phyloP scores from a whole-genome alignment of 2,888 invertebrate genomes.

The Apodemia hepburni region DNA sequence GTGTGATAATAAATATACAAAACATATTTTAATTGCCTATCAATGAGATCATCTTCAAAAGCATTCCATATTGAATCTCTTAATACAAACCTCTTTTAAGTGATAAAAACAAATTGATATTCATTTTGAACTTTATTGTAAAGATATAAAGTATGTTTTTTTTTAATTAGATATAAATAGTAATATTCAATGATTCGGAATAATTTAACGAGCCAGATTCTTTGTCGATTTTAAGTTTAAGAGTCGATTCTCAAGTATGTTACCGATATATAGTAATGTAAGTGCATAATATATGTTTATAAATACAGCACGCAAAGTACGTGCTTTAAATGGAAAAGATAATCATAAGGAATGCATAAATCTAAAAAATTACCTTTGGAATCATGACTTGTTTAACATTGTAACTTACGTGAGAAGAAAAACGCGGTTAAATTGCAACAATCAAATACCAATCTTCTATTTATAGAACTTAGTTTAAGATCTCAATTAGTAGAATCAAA shows the following conservation, averaged over 20 bases:
- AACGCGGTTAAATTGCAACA: too few species aligned
- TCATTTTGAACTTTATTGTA: background rate
- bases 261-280: background rate
- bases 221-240: too few species aligned
- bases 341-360: too few species aligned
- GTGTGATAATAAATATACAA: background rate
- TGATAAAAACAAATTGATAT: background rate
- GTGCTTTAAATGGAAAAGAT: background rate
- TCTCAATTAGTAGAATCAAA: too few species aligned
- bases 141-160: background rate
- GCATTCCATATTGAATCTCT: slow-evolving; percentile 7
- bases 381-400: too few species aligned
- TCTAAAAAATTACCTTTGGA: too few species aligned
- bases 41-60: slow-evolving; percentile 5
- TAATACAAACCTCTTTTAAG: background rate
- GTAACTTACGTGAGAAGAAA: too few species aligned
- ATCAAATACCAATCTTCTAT: too few species aligned
- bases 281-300: background rate
- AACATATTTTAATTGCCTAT: slow-evolving; percentile 6
- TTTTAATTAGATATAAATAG: background rate
- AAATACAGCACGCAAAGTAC: background rate
- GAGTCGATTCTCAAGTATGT: background rate
- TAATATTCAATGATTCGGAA: background rate
- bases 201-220: background rate
- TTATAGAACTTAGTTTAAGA: too few species aligned